Percentiles rank a stretch among this genome's conserved stretches.
Conservation (phyloP, 2,888 invertebrate genomes). For the Altica lythri region DNA sequence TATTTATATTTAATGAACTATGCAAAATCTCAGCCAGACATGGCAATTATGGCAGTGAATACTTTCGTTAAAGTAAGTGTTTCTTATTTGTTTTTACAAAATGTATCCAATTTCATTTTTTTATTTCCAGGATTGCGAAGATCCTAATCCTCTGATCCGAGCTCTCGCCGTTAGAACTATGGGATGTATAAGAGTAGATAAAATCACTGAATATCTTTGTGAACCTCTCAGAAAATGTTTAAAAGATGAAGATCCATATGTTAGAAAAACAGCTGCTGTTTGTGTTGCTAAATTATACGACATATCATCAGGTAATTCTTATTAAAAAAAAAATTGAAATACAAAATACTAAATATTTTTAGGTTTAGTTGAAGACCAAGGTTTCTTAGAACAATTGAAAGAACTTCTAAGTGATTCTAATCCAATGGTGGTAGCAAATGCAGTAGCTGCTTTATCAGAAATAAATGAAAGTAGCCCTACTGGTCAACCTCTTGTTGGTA, state of each 20-base stretch:
- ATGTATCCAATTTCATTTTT: constrained; percentile 13
- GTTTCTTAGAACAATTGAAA: constrained; percentile 94
- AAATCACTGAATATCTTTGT: constrained; percentile 99
- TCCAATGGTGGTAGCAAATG: constrained; percentile 99
- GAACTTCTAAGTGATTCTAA: constrained; percentile 98
- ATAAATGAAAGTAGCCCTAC: constrained; percentile 97
- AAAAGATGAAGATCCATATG: constrained; percentile 96
- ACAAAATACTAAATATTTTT: too few relatives aligned
- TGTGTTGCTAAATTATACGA: constrained; percentile 99
- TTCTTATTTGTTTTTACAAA: constrained; percentile 1
- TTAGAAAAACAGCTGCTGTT: constrained; percentile 98
- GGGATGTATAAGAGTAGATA: constrained; percentile 99
- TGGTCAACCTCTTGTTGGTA: constrained; percentile 87
- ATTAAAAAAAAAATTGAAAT: too few relatives aligned
- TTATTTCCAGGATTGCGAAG: constrained; percentile 88
- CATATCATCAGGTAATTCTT: constrained; percentile 78
- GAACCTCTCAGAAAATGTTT: constrained; percentile 94
- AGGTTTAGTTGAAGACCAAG: constrained; percentile 74
- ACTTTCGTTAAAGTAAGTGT: constrained; percentile 94
- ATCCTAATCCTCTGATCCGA: constrained; percentile 97
- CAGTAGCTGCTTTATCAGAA: constrained; percentile 97
- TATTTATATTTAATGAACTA: constrained; percentile 99
- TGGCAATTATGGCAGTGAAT: constrained; percentile 99
- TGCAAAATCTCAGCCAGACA: constrained; percentile 99
- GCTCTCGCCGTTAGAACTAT: constrained; percentile 98